Conservation (phyloP, 2,113 vertebrate genomes). For the Salvelinus fontinalis region DNA sequence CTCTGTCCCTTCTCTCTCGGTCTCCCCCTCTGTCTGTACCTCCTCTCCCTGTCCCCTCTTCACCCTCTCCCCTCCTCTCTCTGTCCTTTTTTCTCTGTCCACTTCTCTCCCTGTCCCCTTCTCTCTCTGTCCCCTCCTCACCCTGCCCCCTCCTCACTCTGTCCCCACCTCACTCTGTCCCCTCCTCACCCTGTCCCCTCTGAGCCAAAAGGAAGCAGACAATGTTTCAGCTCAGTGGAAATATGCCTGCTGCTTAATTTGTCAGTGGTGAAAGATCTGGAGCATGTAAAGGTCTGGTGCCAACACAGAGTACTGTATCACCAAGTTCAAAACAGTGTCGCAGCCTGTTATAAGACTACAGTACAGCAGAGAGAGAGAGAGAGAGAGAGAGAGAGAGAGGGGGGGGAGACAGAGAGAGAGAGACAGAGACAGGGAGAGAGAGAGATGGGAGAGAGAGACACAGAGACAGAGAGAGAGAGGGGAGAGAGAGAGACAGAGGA, state of each 20-base stretch:
- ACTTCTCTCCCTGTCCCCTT: too few relatives aligned
- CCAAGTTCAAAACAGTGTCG: too few relatives aligned
- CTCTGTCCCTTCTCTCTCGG: too few relatives aligned
- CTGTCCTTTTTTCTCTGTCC: background rate
- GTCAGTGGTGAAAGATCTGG: constrained; percentile 6
- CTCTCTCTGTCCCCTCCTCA: too few relatives aligned
- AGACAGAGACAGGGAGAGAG: too few relatives aligned
- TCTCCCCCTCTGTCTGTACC: background rate
- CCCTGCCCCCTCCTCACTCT: accelerated
- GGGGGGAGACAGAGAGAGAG: accelerated
- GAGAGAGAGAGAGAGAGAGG: too few relatives aligned
- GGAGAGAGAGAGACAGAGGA: too few relatives aligned
- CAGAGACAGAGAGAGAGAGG: too few relatives aligned
- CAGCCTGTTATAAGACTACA: too few relatives aligned
- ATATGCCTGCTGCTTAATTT: constrained; percentile 28
- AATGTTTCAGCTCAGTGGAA: constrained; percentile 25
- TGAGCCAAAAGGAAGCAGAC: constrained; percentile 11
- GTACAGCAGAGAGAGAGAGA: too few relatives aligned
- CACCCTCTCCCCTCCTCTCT: background rate
- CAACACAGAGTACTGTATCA: background rate
- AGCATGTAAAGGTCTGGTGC: background rate
- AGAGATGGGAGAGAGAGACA: too few relatives aligned
- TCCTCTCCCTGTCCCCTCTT: background rate
- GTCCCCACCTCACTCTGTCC: too few relatives aligned
- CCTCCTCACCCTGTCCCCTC: background rate